These are phyloP conservation scores for Smutsia temminckii DNA, from an alignment of 2,797 vertebrate genomes.

Conservation along the genomic window DNA sequence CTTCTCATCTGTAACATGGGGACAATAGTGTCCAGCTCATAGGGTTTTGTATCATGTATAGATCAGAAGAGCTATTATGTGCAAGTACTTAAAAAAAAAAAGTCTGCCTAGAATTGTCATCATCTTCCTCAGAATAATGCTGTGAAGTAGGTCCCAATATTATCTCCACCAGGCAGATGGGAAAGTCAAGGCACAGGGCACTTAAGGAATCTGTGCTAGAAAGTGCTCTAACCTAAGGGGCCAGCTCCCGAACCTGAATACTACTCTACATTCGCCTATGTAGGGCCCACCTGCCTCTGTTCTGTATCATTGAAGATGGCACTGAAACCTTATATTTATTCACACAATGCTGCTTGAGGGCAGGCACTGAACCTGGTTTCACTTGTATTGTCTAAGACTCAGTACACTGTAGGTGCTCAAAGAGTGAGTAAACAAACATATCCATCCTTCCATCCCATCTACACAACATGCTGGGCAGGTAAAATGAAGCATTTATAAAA, in stretches of 20 bases:
- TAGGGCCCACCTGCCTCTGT: neutral
- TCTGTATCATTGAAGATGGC: neutral
- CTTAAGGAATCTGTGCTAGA: neutral
- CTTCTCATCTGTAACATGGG: neutral
- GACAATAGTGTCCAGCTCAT: neutral
- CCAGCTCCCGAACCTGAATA: neutral
- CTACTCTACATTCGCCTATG: neutral
- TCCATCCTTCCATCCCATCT: neutral
- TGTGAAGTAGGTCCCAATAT: neutral
- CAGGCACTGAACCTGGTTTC: neutral
- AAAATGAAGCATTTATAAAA: neutral
- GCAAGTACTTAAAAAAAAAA: neutral
- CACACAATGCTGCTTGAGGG: rapidly evolving
- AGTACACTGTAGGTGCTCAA: neutral
- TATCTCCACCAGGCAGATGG: neutral
- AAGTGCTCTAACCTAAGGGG: neutral
- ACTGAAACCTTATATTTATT: neutral
- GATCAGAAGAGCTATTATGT: neutral
- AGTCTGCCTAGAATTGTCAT: neutral
- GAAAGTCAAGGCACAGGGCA: neutral
- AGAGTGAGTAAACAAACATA: neutral
- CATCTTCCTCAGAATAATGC: neutral
- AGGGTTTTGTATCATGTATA: neutral
- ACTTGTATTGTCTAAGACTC: neutral
- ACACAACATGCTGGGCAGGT: neutral